A percentile compares a stretch with the other conserved stretches of the same genome.
Conservation (phyloP, 2,113 vertebrate species). For the Apteryx mantelli region DNA sequence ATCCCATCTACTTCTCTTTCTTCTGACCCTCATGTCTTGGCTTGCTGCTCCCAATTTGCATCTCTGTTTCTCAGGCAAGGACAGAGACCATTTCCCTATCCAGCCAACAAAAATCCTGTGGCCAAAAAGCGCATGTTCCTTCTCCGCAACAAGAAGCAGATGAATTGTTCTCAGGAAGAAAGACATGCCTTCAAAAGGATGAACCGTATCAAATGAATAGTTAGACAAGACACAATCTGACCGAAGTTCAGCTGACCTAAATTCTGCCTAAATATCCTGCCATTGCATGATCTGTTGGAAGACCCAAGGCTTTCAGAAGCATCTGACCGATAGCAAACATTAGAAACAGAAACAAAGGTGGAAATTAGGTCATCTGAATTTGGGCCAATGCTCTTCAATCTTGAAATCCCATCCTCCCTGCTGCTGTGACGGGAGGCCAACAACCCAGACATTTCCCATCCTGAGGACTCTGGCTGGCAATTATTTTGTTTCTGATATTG, state of each 20-base stretch:
- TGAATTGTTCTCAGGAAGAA: background rate
- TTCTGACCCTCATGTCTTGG: background rate
- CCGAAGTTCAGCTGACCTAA: slow-evolving; percentile 59
- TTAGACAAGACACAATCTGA: slow-evolving; percentile 8
- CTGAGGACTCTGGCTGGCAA: background rate
- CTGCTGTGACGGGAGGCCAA: background rate
- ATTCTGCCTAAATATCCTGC: slow-evolving; percentile 47
- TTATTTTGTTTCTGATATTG: background rate
- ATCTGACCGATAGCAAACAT: slow-evolving; percentile 22
- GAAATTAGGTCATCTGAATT: slow-evolving; percentile 48
- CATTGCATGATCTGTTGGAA: slow-evolving; percentile 3
- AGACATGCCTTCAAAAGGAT: background rate
- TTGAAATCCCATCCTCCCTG: background rate
- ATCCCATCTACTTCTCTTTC: background rate
- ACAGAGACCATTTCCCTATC: background rate
- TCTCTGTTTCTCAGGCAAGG: background rate
- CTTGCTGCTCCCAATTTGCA: background rate
- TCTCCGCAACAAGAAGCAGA: background rate
- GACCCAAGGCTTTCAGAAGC: slow-evolving; percentile 43
- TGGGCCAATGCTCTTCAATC: background rate
- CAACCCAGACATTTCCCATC: background rate
- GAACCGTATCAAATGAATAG: background rate
- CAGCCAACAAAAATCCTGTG: background rate
- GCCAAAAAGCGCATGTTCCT: background rate
- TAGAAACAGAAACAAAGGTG: slow-evolving; percentile 28